phyloP scores from a whole-genome alignment of 2,797 vertebrate species.

The Protosalanx chinensis region DNA sequence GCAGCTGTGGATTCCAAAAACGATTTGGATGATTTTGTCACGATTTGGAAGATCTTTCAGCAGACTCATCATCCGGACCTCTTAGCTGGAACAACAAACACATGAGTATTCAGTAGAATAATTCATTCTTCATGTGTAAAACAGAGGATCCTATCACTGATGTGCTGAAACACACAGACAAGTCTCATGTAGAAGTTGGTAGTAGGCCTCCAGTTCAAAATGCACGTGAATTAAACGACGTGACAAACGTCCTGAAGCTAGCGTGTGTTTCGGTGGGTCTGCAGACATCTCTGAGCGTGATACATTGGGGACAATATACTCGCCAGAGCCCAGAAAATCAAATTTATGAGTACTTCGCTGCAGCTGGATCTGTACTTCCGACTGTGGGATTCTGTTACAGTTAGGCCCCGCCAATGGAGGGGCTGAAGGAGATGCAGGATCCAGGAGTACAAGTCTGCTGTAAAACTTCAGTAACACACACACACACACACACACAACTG shows the following conservation, averaged over 20 bases:
- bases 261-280: constrained; percentile 28
- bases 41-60: constrained; percentile 69
- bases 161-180: background rate
- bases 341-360: constrained; percentile 70
- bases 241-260: constrained; percentile 38
- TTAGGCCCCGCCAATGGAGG: constrained; percentile 50
- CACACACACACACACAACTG: background rate
- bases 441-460: background rate
- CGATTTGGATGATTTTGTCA: constrained; percentile 59
- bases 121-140: background rate
- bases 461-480: constrained; percentile 1
- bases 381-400: constrained; percentile 68
- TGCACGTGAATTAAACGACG: background rate
- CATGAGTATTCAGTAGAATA: constrained; percentile 37
- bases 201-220: background rate
- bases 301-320: constrained; percentile 60
- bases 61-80: constrained; percentile 59
- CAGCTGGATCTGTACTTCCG: constrained; percentile 77
- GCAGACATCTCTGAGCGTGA: constrained; percentile 33
- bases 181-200: background rate
- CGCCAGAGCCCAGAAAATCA: constrained; percentile 68
- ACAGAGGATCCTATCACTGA: background rate
- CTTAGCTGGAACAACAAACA: constrained; percentile 50
- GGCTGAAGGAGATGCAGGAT: constrained; percentile 37
- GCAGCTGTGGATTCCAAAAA: constrained; percentile 72